Evolutionary conservation across 1,140 invertebrate species (phyloP).

Genomic region (Bradynema listronoti): DNA sequence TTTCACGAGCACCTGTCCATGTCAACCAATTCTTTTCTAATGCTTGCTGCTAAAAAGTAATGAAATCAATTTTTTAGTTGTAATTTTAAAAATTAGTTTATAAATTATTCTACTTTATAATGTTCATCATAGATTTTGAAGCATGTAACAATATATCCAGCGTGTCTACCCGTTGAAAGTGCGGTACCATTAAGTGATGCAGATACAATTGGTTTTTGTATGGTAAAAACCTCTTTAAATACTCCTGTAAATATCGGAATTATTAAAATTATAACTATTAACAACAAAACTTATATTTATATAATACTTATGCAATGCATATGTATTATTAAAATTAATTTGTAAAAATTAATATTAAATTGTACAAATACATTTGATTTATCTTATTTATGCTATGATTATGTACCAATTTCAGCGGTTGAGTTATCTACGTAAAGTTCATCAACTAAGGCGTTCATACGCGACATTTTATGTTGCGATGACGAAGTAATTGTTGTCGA

Average conservation of each 20-base stretch:
- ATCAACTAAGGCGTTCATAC: not conserved
- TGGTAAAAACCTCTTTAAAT: constrained; percentile 49
- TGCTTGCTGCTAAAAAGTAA: constrained; percentile 23
- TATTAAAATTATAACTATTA: constrained; percentile 4
- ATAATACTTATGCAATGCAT: too few relatives aligned
- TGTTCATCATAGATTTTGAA: constrained; percentile 49
- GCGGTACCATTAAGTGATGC: constrained; percentile 4
- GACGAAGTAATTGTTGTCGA: constrained; percentile 12
- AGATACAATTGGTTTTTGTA: constrained; percentile 37
- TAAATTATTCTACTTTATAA: constrained; percentile 15
- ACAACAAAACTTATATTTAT: too few relatives aligned
- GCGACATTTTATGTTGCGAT: constrained; percentile 1
- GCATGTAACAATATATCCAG: constrained; percentile 48
- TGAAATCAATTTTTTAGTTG: not conserved
- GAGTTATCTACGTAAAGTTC: not conserved
- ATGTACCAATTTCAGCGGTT: constrained; percentile 17
- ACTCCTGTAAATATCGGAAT: constrained; percentile 33
- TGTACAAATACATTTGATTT: too few relatives aligned
- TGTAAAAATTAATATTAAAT: too few relatives aligned
- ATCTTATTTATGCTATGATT: too few relatives aligned
- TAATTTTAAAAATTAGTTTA: not conserved
- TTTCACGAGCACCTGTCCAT: constrained; percentile 53
- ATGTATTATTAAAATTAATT: too few relatives aligned
- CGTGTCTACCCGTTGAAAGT: constrained; percentile 40
- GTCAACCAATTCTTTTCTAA: constrained; percentile 49